Percentiles rank a stretch among this genome's conserved stretches.
These are phyloP conservation scores for Melipona beecheii DNA, from an alignment of 2,888 invertebrate species.

Conservation along the genomic window DNA sequence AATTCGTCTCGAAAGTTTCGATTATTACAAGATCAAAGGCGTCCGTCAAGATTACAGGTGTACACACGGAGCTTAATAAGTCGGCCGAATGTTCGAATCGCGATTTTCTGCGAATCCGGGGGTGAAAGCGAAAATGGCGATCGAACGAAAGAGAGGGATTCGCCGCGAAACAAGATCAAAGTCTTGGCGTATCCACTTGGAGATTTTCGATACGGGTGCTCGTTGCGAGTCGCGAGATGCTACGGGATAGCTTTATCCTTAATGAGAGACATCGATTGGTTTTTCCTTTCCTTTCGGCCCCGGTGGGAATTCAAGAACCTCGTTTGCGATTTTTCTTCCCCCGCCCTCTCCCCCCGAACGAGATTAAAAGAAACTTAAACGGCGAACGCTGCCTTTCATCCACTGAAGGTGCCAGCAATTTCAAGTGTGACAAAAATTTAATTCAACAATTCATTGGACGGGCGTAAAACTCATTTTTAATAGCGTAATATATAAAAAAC, in stretches of 20 bases:
- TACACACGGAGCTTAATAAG: constrained; percentile 16
- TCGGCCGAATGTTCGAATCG: not conserved
- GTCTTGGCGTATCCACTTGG: constrained; percentile 18
- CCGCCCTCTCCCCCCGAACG: too few species aligned
- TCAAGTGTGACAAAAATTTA: not conserved
- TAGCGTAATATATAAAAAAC: too few species aligned
- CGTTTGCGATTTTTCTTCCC: not conserved
- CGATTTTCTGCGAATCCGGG: not conserved
- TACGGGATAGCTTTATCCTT: constrained; percentile 21
- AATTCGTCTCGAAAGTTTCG: constrained; percentile 27
- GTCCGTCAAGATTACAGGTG: not conserved
- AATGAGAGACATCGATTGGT: constrained; percentile 23
- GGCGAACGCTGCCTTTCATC: not conserved
- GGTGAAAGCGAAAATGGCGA: not conserved
- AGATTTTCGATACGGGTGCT: constrained; percentile 20
- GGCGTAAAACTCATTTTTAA: too few species aligned
- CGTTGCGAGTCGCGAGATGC: not conserved
- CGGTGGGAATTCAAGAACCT: not conserved
- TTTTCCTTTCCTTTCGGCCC: not conserved
- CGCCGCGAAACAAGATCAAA: constrained; percentile 42
- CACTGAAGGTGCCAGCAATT: not conserved
- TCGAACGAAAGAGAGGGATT: constrained; percentile 11
- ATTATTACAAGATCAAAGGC: constrained; percentile 44
- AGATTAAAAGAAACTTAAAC: not conserved
- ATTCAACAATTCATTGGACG: too few species aligned